Conservation (phyloP, 2,113 vertebrate species). For the Charina bottae region DNA sequence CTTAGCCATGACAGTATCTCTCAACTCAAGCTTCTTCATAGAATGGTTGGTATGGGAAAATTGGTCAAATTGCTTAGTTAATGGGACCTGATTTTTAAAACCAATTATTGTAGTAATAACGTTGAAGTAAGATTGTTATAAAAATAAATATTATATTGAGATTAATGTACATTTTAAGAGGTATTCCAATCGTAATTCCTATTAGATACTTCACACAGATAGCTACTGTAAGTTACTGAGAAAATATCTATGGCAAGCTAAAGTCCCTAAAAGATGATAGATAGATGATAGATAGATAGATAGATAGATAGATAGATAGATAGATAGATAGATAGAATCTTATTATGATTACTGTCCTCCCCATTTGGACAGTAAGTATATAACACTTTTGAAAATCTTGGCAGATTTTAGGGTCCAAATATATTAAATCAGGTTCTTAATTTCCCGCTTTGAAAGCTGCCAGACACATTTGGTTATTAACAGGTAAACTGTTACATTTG, state of each 20-base stretch:
- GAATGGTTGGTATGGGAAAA: not conserved
- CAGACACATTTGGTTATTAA: not conserved
- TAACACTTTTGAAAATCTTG: not conserved
- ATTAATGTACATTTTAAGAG: not conserved
- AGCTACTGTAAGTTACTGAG: not conserved
- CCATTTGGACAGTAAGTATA: no score
- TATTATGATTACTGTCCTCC: not conserved
- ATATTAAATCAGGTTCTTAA: not conserved
- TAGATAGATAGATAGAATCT: not conserved
- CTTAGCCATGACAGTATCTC: not conserved
- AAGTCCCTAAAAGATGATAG: not conserved
- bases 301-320: not conserved
- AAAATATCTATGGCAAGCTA: not conserved
- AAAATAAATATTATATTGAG: not conserved
- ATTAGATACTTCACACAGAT: not conserved
- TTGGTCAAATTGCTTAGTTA: not conserved
- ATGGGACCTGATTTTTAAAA: not conserved
- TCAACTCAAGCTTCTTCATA: not conserved
- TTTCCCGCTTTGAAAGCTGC: not conserved
- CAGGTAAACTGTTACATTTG: not conserved
- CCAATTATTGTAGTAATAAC: not conserved
- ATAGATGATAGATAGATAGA: not conserved
- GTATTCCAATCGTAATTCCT: not conserved
- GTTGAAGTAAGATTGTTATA: not conserved
- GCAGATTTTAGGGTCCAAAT: not conserved